phyloP scores from a whole-genome alignment of 1,140 invertebrate genomes.

The Drosophila dunni region DNA sequence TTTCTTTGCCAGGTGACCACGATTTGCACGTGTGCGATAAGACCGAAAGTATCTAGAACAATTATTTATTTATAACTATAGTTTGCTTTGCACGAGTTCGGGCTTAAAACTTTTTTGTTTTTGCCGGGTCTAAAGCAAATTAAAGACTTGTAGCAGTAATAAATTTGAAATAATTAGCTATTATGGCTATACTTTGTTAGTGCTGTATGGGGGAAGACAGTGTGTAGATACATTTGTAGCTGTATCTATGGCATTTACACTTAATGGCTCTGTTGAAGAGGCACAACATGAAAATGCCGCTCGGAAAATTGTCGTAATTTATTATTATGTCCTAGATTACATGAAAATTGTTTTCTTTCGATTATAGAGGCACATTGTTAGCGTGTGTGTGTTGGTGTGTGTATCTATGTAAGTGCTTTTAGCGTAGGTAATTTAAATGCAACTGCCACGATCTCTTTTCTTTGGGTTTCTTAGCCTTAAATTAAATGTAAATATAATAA shows the following conservation, averaged over 20 bases:
- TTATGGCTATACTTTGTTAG: slow-evolving; percentile 70
- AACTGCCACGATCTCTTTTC: slow-evolving; percentile 40
- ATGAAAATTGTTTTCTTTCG: slow-evolving; percentile 84
- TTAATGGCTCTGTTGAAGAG: slow-evolving; percentile 52
- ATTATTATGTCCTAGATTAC: slow-evolving; percentile 84
- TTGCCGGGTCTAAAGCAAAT: slow-evolving; percentile 13
- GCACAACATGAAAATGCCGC: slow-evolving; percentile 62
- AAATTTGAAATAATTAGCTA: slow-evolving; percentile 84
- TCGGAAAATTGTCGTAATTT: slow-evolving; percentile 81
- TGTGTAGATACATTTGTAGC: slow-evolving; percentile 18
- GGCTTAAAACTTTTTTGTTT: no score
- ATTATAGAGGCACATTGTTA: slow-evolving; percentile 52
- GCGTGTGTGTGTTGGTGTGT: slow-evolving; percentile 9
- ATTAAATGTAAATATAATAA: slow-evolving; percentile 82
- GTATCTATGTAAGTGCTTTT: slow-evolving; percentile 16
- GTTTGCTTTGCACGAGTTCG: neutral
- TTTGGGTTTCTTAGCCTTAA: slow-evolving; percentile 53
- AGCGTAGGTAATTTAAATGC: slow-evolving; percentile 53
- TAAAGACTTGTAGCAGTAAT: slow-evolving; percentile 51
- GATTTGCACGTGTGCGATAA: slow-evolving; percentile 36
- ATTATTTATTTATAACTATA: slow-evolving; percentile 14
- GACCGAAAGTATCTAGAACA: neutral
- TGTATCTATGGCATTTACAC: slow-evolving; percentile 45
- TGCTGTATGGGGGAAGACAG: no score
- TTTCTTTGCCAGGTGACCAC: slow-evolving; percentile 25